Conservation (phyloP, 2,797 vertebrate species). For the Falco berigora region DNA sequence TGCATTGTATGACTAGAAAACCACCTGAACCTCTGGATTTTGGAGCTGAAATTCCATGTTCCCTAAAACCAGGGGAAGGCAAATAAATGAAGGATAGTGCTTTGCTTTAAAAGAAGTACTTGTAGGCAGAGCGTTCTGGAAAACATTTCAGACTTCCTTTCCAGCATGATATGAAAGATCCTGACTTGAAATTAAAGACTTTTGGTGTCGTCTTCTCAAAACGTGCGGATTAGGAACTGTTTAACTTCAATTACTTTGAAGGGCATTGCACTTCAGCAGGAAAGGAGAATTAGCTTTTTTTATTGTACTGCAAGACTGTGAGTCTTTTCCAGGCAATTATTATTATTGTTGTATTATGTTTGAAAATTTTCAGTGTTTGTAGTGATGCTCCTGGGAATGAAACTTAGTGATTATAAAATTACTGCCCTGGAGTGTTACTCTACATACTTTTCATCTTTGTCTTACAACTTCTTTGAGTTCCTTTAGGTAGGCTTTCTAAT, state of each 20-base stretch:
- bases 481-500: background rate
- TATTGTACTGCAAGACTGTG: background rate
- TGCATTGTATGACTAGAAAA: background rate
- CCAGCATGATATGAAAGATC: background rate
- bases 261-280: background rate
- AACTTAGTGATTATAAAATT: background rate
- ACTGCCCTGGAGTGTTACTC: background rate
- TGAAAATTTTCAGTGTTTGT: background rate
- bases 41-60: background rate
- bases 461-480: background rate
- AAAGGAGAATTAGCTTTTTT: background rate
- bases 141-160: background rate
- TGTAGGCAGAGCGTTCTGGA: background rate
- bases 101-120: background rate
- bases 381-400: background rate
- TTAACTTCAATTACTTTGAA: background rate
- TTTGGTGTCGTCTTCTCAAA: background rate
- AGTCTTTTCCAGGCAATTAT: background rate
- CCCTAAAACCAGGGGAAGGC: background rate
- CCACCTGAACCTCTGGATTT: rapidly evolving
- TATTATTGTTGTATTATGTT: background rate
- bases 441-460: background rate
- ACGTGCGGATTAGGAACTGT: background rate
- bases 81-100: background rate
- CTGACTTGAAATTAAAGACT: background rate